These are phyloP conservation scores for Achlya flavicornis DNA, from an alignment of 2,888 invertebrate species.

Conservation along the genomic window DNA sequence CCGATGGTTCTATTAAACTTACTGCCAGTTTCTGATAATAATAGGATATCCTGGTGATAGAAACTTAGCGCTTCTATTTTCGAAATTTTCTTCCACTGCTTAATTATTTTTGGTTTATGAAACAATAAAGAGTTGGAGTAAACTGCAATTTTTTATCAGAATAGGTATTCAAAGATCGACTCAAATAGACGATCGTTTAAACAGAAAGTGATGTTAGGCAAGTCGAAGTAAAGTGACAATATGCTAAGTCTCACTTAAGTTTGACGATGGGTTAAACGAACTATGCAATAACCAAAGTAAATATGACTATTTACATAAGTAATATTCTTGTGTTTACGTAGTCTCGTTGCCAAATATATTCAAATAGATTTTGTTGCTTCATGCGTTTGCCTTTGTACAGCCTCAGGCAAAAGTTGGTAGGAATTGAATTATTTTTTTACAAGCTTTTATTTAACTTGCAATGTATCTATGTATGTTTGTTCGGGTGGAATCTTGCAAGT, in stretches of 20 bases:
- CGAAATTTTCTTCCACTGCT: too few species aligned
- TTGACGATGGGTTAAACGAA: slow-evolving; percentile 28
- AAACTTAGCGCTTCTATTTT: too few species aligned
- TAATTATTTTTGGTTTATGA: too few species aligned
- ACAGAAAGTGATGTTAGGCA: slow-evolving; percentile 10
- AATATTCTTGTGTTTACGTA: slow-evolving; percentile 38
- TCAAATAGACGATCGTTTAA: background rate
- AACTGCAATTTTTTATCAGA: too few species aligned
- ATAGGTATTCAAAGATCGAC: too few species aligned
- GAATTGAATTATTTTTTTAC: background rate
- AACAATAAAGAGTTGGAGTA: too few species aligned
- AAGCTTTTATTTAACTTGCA: too few species aligned
- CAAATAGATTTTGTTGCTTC: slow-evolving; percentile 33
- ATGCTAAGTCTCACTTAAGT: slow-evolving; percentile 12
- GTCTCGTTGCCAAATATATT: slow-evolving; percentile 39
- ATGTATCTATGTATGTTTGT: too few species aligned
- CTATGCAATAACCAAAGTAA: slow-evolving; percentile 17
- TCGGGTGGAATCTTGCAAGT: too few species aligned
- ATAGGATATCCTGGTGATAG: too few species aligned
- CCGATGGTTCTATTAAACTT: background rate
- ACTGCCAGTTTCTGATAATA: too few species aligned
- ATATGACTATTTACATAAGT: slow-evolving; percentile 28
- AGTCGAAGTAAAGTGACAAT: background rate
- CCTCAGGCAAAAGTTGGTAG: slow-evolving; percentile 21
- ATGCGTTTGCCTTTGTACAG: slow-evolving; percentile 22